A percentile compares a stretch with the other conserved stretches of the same genome.
Conservation (phyloP, 2,888 invertebrate genomes). For the Anticlea derivata region DNA sequence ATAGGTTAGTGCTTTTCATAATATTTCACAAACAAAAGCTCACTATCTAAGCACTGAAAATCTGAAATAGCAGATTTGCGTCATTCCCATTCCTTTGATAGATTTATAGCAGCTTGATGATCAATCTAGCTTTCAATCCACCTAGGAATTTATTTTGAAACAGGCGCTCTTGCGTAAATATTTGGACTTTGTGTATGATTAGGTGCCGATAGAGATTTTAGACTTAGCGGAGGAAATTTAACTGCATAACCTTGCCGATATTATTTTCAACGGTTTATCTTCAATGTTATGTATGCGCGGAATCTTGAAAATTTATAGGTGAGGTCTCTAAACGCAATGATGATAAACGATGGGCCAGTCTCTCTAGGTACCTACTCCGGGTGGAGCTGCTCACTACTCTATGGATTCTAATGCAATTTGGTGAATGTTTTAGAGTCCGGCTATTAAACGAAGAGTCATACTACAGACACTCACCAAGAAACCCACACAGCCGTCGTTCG, state of each 20-base stretch:
- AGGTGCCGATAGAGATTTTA: constrained; percentile 6
- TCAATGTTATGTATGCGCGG: no score
- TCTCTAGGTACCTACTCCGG: no score
- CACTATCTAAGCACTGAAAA: constrained; percentile 33
- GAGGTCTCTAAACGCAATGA: no score
- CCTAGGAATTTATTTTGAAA: constrained; percentile 38
- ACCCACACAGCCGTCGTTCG: constrained; percentile 46
- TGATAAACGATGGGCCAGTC: no score
- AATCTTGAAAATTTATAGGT: no score
- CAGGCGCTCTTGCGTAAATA: constrained; percentile 46
- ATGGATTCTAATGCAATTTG: no score
- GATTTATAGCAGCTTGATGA: constrained; percentile 21
- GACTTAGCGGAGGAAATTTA: background rate
- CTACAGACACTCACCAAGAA: constrained; percentile 26
- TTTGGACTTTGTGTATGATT: constrained; percentile 40
- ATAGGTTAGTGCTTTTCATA: constrained; percentile 43
- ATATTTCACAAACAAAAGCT: constrained; percentile 47
- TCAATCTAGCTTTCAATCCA: constrained; percentile 31
- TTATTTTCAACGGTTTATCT: no score
- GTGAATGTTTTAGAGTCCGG: constrained; percentile 51
- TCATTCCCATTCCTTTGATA: constrained; percentile 51
- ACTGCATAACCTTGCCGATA: background rate
- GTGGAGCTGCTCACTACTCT: no score
- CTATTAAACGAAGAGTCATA: constrained; percentile 45
- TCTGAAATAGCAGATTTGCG: constrained; percentile 54